These are phyloP conservation scores for Parasteatoda lunata DNA, from an alignment of 2,888 invertebrate species.

Conservation along the genomic window DNA sequence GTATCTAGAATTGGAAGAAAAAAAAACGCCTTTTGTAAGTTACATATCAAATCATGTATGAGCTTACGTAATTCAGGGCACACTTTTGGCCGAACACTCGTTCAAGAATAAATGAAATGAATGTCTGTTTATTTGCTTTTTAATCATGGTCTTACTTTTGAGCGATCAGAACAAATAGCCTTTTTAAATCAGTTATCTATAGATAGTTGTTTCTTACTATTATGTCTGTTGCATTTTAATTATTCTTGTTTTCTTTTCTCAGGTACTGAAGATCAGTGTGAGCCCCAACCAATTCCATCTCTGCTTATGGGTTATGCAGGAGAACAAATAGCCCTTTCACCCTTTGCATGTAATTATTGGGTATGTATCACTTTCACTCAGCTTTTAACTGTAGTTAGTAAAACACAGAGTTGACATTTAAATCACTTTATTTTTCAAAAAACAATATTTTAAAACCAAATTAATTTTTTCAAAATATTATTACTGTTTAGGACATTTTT, in stretches of 20 bases:
- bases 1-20: no score
- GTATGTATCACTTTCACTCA: constrained; percentile 71
- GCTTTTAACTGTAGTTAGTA: no score
- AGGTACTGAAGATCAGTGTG: constrained; percentile 94
- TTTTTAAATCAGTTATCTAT: neutral
- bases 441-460: neutral
- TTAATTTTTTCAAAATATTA: neutral
- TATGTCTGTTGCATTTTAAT: neutral
- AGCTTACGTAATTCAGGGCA: no score
- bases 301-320: constrained; percentile 94
- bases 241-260: neutral
- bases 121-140: no score
- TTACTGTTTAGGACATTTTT: neutral
- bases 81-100: no score
- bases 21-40: no score
- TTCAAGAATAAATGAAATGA: no score
- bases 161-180: neutral
- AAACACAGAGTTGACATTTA: no score
- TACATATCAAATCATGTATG: no score
- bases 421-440: neutral
- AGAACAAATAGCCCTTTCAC: constrained; percentile 94
- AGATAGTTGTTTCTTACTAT: neutral
- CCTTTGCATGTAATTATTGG: constrained; percentile 95
- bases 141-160: neutral
- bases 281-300: constrained; percentile 96